Percentiles rank a stretch among this genome's conserved stretches.
Evolutionary conservation across 2,888 invertebrate species (phyloP).

Genomic region (Blera fallax): DNA sequence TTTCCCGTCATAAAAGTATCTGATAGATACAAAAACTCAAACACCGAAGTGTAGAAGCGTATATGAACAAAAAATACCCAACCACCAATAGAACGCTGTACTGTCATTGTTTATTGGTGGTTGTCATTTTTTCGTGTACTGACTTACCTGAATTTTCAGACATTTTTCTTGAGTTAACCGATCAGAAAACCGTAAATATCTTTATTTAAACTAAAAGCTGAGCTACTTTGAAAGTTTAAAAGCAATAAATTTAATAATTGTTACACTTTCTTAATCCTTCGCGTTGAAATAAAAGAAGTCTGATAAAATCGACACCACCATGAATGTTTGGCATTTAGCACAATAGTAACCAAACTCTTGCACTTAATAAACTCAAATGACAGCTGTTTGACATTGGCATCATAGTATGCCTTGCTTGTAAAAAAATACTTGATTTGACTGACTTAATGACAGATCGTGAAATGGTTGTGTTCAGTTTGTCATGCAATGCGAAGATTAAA

Average conservation of each 20-base stretch:
- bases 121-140: constrained; percentile 11
- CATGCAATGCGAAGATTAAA: neutral
- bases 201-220: neutral
- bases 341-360: constrained; percentile 34
- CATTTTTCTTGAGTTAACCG: constrained; percentile 18
- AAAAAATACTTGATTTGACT: neutral
- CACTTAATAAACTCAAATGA: constrained; percentile 29
- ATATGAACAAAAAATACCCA: neutral
- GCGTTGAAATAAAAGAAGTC: neutral
- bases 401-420: neutral
- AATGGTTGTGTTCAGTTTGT: constrained; percentile 55
- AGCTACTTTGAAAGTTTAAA: neutral
- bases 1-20: constrained; percentile 5
- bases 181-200: neutral
- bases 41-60: neutral
- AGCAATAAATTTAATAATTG: neutral
- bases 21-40: neutral
- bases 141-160: constrained; percentile 44
- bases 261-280: neutral
- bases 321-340: constrained; percentile 28
- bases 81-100: constrained; percentile 7
- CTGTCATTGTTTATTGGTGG: constrained; percentile 34
- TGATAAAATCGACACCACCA: neutral
- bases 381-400: constrained; percentile 37
- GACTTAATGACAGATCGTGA: constrained; percentile 3